A percentile compares a stretch with the other conserved stretches of the same genome.
Evolutionary conservation across 2,113 vertebrate species (phyloP).

Genomic region (Talpa occidentalis): DNA sequence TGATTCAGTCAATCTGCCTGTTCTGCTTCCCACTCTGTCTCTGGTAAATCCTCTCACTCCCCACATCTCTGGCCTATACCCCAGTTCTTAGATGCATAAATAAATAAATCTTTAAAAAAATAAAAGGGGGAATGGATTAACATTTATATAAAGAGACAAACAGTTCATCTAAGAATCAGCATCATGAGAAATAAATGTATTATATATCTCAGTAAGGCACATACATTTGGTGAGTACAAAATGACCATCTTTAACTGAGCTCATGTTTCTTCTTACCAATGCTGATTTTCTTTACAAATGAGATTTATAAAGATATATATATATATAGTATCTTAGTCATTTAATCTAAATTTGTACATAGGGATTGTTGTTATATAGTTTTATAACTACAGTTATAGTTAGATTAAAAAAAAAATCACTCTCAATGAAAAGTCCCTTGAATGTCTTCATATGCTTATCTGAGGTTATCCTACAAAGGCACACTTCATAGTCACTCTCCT

Average conservation of each 20-base stretch:
- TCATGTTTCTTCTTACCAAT: neutral
- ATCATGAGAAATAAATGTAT: neutral
- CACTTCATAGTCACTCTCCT: neutral
- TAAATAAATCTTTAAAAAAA: too few relatives aligned
- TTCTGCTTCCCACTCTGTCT: too few relatives aligned
- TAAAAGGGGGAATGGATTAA: neutral
- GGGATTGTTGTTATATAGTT: neutral
- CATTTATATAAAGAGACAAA: conserved; percentile 38
- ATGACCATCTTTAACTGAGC: neutral
- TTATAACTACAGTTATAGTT: too few relatives aligned
- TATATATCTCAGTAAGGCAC: neutral
- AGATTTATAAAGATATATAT: conserved; percentile 1
- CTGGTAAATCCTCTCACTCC: too few relatives aligned
- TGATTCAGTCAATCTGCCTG: too few relatives aligned
- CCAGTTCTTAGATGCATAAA: too few relatives aligned
- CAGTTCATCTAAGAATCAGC: neutral
- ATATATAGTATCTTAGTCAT: neutral
- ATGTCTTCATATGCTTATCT: neutral
- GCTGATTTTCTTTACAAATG: conserved; percentile 38
- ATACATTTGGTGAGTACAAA: neutral
- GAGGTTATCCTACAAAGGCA: neutral
- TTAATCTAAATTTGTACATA: neutral
- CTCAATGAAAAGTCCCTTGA: neutral
- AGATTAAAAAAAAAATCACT: neutral
- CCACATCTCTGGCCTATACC: too few relatives aligned